phyloP scores from a whole-genome alignment of 2,113 vertebrate genomes.

The Sceloporus undulatus region DNA sequence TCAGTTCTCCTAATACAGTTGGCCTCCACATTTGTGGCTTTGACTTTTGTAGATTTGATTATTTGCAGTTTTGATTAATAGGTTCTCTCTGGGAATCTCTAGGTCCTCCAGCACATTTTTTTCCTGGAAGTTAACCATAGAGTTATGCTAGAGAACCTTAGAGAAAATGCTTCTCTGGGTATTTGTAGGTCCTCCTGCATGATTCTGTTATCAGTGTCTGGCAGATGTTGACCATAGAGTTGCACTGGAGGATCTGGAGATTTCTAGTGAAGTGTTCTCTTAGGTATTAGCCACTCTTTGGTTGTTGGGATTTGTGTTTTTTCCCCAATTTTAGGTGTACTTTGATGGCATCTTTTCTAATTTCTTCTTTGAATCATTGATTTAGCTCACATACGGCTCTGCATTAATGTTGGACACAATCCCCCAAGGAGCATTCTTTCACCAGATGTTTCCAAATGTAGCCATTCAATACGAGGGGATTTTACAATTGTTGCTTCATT shows the following conservation, averaged over 20 bases:
- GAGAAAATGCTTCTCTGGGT: background rate
- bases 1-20: background rate
- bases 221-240: too few species aligned
- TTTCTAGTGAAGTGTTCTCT: too few species aligned
- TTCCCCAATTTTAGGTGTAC: too few species aligned
- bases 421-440: background rate
- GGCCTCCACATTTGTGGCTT: too few species aligned
- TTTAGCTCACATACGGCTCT: background rate
- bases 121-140: too few species aligned
- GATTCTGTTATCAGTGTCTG: too few species aligned
- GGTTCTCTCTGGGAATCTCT: background rate
- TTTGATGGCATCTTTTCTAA: rapidly evolving
- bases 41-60: too few species aligned
- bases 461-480: background rate
- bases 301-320: background rate
- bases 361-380: background rate
- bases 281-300: background rate
- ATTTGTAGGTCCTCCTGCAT: background rate
- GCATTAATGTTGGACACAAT: background rate
- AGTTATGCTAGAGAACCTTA: too few species aligned
- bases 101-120: background rate
- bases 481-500: background rate
- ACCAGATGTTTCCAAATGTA: constrained; percentile 3
- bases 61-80: too few species aligned
- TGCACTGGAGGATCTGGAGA: too few species aligned